Evolutionary conservation across 2,888 invertebrate species (phyloP).

Genomic region (Girardia tigrina): DNA sequence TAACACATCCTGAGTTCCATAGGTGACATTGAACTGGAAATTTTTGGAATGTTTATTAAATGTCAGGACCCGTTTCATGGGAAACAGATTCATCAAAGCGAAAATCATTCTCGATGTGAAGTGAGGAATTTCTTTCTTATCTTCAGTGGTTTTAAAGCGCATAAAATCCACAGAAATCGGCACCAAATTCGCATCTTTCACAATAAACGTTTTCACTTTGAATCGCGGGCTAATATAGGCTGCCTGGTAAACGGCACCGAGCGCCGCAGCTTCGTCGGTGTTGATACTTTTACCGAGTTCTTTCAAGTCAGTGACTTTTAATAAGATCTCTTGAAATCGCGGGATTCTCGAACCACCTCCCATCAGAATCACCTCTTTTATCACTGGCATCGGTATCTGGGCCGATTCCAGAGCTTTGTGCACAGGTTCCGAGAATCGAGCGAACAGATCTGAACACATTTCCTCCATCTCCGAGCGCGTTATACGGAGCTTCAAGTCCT

Average conservation of each 20-base stretch:
- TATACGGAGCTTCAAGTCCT: conserved; percentile 68
- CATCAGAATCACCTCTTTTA: conserved; percentile 66
- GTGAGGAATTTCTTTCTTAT: conserved; percentile 40
- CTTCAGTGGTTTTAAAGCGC: conserved; percentile 51
- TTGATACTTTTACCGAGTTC: conserved; percentile 80
- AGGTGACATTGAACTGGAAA: conserved; percentile 76
- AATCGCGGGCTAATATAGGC: conserved; percentile 86
- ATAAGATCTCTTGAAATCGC: conserved; percentile 65
- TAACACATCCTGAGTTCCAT: conserved; percentile 47
- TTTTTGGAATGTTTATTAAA: conserved; percentile 84
- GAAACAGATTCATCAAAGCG: conserved; percentile 77
- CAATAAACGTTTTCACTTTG: conserved; percentile 81
- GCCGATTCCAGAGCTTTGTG: conserved; percentile 67
- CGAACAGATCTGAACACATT: conserved; percentile 67
- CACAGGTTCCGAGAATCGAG: conserved; percentile 64
- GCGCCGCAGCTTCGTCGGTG: conserved; percentile 87
- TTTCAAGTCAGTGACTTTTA: conserved; percentile 57
- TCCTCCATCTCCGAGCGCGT: conserved; percentile 72
- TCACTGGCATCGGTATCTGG: conserved; percentile 55
- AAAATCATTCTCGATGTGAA: conserved; percentile 60
- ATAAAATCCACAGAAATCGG: conserved; percentile 62
- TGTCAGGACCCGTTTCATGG: conserved; percentile 92
- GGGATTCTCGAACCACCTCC: conserved; percentile 76
- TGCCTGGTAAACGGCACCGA: conserved; percentile 87
- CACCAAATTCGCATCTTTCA: conserved; percentile 78